A percentile compares a stretch with the other conserved stretches of the same genome.
phyloP scores from a whole-genome alignment of 2,888 invertebrate genomes.

The Tipula unca region DNA sequence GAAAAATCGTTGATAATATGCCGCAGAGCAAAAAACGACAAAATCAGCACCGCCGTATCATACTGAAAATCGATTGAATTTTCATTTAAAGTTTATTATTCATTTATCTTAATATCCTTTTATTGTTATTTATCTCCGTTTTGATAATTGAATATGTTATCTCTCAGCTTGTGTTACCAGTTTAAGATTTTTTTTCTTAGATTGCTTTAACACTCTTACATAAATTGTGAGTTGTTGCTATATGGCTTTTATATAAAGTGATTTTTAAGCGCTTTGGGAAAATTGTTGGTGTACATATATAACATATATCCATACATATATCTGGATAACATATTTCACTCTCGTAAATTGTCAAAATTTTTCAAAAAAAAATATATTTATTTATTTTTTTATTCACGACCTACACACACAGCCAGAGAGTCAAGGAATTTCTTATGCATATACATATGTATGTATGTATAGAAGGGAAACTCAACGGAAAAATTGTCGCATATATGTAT shows the following conservation, averaged over 20 bases:
- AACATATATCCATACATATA: background rate
- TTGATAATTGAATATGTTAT: conserved; percentile 14
- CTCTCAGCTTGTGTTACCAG: background rate
- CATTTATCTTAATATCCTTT: conserved; percentile 8
- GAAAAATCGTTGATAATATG: background rate
- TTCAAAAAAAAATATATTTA: background rate
- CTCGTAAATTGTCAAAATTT: background rate
- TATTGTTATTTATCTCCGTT: background rate
- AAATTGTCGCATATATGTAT: background rate
- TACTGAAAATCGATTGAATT: background rate
- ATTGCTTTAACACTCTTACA: background rate
- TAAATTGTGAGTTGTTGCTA: background rate
- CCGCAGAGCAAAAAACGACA: background rate
- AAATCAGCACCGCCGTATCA: background rate
- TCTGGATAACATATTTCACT: background rate
- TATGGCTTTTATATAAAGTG: background rate
- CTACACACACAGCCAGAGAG: background rate
- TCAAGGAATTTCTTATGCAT: background rate
- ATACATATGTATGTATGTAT: background rate
- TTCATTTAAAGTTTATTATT: conserved; percentile 14
- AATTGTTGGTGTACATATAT: background rate
- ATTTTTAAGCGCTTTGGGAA: background rate
- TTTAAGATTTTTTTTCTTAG: background rate
- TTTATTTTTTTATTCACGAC: too few species aligned
- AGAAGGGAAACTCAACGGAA: background rate